Evolutionary conservation across 2,113 vertebrate species (phyloP).

Genomic region (Lagenorhynchus albirostris): DNA sequence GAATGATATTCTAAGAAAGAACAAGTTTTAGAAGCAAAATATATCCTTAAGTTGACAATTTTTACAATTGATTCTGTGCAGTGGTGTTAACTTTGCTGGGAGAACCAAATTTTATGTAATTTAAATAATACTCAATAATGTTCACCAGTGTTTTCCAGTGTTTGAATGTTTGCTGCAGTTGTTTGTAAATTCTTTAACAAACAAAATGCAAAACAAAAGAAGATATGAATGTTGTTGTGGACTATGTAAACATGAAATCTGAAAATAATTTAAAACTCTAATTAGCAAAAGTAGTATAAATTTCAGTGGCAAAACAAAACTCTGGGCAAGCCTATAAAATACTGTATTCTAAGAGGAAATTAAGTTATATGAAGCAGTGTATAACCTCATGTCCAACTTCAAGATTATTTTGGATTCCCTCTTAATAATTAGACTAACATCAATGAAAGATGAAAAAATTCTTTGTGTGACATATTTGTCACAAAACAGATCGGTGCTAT

Average conservation of each 20-base stretch:
- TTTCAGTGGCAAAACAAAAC: background rate
- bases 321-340: background rate
- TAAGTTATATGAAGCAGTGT: background rate
- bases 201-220: background rate
- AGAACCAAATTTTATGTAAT: background rate
- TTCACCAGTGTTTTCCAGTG: background rate
- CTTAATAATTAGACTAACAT: background rate
- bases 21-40: background rate
- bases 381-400: background rate
- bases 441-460: background rate
- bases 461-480: background rate
- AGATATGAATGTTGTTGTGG: background rate
- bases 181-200: background rate
- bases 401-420: background rate
- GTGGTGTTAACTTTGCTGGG: background rate
- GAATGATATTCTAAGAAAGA: background rate
- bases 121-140: background rate
- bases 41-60: background rate
- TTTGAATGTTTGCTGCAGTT: background rate
- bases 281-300: background rate
- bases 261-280: background rate
- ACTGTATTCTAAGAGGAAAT: background rate
- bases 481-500: background rate
- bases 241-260: background rate
- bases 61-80: background rate